Base-by-base conservation (phyloP, 2,797 vertebrate species). In the Psittacula echo region DNA sequence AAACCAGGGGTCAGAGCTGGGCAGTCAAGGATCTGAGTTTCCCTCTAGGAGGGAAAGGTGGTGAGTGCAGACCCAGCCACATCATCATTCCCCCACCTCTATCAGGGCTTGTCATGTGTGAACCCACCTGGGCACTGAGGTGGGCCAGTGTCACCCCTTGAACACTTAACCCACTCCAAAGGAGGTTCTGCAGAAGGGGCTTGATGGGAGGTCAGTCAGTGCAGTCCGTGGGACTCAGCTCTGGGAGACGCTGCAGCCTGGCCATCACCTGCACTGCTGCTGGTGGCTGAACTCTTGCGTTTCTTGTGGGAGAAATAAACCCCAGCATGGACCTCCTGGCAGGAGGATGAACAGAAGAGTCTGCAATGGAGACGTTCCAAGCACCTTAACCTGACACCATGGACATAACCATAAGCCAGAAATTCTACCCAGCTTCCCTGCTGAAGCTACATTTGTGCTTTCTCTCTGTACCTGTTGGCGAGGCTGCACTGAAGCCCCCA, bases 111-210 rank as follows among this genome's bases (percentile, higher is more conserved):
- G 16, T 47, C 62, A 41, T 5, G 3, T 10, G n/a, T 42, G 62
- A 68, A 3, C 19, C n/a, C 50, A 24, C 9, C 26, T 2, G 58
- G 44, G 70, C 14, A n/a, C 7, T 4, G 19, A 32, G 23, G 47
- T 27, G 41, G 60, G 79, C 47, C 50, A 58, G 39, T n/a, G n/a
- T 27, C 2, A 1, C 37, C 9, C 37, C 50, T 74, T 3, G 7
- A 51, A 32, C 51, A 24, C 83, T 29, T 8, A 24, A 17, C 27
- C 9, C 1, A 0, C 61, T 34, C 62, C 0, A 1, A 4, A 34
- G 72, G 73, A 90, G 1, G 1, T 14, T 39, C 47, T 44, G 13
- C 9, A 1, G 65, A 39, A 42, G 27, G 26, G n/a, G 47, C 13
- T 11, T 1, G 2, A 2, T 26, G 71, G 39, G 29, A 58, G 3